phyloP scores from a whole-genome alignment of 1,140 invertebrate genomes.

The Hylaeus volcanicus region DNA sequence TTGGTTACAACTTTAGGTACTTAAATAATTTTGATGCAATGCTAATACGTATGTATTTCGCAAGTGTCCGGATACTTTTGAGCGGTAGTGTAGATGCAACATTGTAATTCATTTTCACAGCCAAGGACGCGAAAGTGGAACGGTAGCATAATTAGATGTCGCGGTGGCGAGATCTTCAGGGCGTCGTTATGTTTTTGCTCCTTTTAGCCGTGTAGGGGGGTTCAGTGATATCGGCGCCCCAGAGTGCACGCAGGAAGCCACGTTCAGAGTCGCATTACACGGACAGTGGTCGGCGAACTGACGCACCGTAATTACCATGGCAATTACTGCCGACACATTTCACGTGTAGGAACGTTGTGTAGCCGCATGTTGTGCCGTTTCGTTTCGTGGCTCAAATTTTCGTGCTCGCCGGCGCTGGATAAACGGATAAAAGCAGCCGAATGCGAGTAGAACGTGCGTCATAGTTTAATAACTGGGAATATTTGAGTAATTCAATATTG shows the following conservation, averaged over 20 bases:
- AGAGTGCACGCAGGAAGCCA: slow-evolving; percentile 42
- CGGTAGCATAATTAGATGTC: background rate
- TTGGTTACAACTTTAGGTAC: no score
- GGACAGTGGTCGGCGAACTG: slow-evolving; percentile 53
- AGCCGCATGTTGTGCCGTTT: slow-evolving; percentile 37
- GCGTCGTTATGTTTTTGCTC: background rate
- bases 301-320: slow-evolving; percentile 63
- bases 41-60: no score
- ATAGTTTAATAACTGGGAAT: no score
- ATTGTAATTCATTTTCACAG: background rate
- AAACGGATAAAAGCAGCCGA: slow-evolving; percentile 48
- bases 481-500: no score
- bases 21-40: no score
- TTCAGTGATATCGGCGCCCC: background rate
- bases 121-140: background rate
- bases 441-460: background rate
- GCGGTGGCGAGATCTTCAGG: background rate
- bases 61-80: no score
- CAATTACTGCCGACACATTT: slow-evolving; percentile 67
- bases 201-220: background rate
- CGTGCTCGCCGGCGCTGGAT: slow-evolving; percentile 10
- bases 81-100: no score
- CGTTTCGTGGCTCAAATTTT: slow-evolving; percentile 50
- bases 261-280: slow-evolving; percentile 61
- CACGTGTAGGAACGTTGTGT: slow-evolving; percentile 39